Evolutionary conservation across 2,888 invertebrate species (phyloP).

Genomic region (Morinoia aosen): DNA sequence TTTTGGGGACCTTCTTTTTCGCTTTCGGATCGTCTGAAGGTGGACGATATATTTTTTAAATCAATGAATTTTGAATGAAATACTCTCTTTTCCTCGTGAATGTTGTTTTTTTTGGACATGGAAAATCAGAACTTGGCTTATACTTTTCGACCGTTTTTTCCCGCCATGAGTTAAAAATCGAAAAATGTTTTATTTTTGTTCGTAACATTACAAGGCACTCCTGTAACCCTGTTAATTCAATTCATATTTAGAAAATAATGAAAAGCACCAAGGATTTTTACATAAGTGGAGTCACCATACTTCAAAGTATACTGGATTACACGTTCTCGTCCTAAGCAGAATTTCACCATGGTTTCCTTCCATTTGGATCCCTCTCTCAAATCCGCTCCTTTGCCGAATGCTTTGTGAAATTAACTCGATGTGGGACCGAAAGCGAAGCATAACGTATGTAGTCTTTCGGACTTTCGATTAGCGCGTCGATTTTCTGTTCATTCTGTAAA

Average conservation of each 20-base stretch:
- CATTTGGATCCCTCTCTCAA: not conserved
- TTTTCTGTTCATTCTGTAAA: not conserved
- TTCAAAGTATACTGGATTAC: not conserved
- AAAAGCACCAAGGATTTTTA: not conserved
- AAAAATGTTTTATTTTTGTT: not conserved
- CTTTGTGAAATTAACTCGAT: not conserved
- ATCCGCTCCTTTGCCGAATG: not conserved
- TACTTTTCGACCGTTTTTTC: not conserved
- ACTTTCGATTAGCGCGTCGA: not conserved
- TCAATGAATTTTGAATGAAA: too few species aligned
- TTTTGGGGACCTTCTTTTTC: not conserved
- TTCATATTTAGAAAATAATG: too few species aligned
- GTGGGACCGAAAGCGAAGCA: not conserved
- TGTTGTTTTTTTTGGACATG: not conserved
- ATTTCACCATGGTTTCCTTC: not conserved
- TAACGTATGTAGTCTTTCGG: not conserved
- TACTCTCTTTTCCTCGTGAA: not conserved
- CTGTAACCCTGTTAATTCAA: not conserved
- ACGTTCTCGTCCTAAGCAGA: not conserved
- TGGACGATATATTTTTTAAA: too few species aligned
- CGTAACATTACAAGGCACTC: not conserved
- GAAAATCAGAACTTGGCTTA: not conserved
- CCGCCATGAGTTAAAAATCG: not conserved
- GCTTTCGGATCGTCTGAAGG: too few species aligned
- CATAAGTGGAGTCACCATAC: not conserved